Evolutionary conservation across 2,888 invertebrate genomes (phyloP).

Genomic region (Tridacna gigas): DNA sequence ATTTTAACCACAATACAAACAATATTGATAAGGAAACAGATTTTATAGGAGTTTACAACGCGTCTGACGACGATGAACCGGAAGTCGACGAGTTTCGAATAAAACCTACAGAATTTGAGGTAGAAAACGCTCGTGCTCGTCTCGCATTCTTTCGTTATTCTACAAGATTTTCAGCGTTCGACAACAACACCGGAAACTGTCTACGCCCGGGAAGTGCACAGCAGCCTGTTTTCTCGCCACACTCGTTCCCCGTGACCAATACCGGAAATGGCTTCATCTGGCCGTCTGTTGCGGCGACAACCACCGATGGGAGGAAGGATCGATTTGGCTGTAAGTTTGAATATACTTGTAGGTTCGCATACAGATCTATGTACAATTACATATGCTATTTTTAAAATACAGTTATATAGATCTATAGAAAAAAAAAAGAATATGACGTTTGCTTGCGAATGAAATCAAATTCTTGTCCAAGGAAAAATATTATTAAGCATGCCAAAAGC

Average conservation of each 20-base stretch:
- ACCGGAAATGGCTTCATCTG: slow-evolving; percentile 27
- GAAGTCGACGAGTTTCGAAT: slow-evolving; percentile 4
- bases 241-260: slow-evolving; percentile 3
- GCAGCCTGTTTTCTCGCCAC: background rate
- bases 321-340: slow-evolving; percentile 62
- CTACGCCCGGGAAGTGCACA: background rate
- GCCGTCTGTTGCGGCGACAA: slow-evolving; percentile 26
- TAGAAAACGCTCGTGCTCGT: slow-evolving; percentile 10
- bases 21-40: no score
- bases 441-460: no score
- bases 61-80: slow-evolving; percentile 18
- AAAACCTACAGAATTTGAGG: slow-evolving; percentile 11
- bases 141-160: slow-evolving; percentile 31
- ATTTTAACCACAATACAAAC: background rate
- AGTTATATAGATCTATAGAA: no score
- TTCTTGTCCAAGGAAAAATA: no score
- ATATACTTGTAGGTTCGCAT: background rate
- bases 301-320: slow-evolving; percentile 56
- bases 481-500: no score
- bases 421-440: no score
- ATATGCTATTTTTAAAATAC: no score
- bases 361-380: no score
- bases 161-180: slow-evolving; percentile 21
- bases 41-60: background rate
- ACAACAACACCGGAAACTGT: background rate